phyloP scores from a whole-genome alignment of 1,140 invertebrate genomes.

The Pentalonia nigronervosa region DNA sequence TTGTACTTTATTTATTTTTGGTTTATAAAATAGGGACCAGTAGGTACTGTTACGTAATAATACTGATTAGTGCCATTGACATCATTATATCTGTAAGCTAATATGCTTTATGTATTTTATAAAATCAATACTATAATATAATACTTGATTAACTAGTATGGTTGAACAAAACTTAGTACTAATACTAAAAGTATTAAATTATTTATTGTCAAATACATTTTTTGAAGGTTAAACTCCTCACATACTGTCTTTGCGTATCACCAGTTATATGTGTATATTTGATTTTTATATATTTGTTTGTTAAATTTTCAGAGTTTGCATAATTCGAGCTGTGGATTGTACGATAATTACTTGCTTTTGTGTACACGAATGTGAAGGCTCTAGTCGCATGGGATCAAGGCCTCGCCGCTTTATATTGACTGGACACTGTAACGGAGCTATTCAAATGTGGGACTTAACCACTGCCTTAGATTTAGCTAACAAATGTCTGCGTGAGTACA shows the following conservation, averaged over 20 bases:
- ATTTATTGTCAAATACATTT: too few species aligned
- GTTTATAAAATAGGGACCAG: too few species aligned
- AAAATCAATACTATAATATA: too few species aligned
- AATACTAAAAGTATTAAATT: too few species aligned
- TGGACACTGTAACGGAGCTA: constrained; percentile 91
- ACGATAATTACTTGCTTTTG: constrained; percentile 95
- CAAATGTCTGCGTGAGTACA: constrained; percentile 64
- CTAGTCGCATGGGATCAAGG: constrained; percentile 87
- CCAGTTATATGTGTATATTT: background rate
- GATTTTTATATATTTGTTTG: constrained; percentile 57
- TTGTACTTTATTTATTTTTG: too few species aligned
- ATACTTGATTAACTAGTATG: too few species aligned
- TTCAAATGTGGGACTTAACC: constrained; percentile 98
- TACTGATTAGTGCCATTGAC: background rate
- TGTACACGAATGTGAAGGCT: constrained; percentile 96
- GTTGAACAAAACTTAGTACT: too few species aligned
- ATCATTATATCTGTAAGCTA: background rate
- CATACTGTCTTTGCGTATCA: background rate
- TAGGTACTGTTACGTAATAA: background rate
- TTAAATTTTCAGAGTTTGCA: constrained; percentile 79
- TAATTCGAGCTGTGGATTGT: constrained; percentile 92
- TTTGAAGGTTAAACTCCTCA: too few species aligned
- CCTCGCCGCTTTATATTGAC: constrained; percentile 92
- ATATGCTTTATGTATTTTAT: background rate
- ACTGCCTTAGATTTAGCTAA: constrained; percentile 86